Evolutionary conservation across 1,140 invertebrate species (phyloP), one percentile per base, ranked within the genome.

Genomic region (Saccostrea glomerata): DNA sequence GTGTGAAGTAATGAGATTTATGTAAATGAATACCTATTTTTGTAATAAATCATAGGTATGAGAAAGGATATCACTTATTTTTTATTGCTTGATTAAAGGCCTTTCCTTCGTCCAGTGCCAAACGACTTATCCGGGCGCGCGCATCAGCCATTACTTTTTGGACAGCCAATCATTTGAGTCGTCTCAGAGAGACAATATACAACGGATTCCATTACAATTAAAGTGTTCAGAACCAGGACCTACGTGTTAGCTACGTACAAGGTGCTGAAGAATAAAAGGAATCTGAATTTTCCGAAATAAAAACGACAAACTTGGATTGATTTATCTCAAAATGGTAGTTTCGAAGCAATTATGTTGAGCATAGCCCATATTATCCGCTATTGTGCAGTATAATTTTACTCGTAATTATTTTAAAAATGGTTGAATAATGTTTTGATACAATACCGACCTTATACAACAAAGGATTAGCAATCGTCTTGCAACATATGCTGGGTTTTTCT

Each of bases 1-100:
- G 56, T 60, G 55, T 25, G 23, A 54, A 30, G 82, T 88, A 90
- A 90, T 88, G 89, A 86, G 89, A 85, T 90, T 90, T 90, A 90
- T 90, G 89, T 87, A 90, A 90, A 90, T 84, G 63, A 86, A 90
- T 87, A 90, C 87, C 87, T 90, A 90, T 90, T 90, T 90, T 86
- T 86, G 70, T 70, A 63, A 88, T 90, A 90, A 90, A 90, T 90
- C 89, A 90, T 90, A 90, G 84, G 66, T 88, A 88, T 58, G 85
- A 58, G 55, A 66, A 88, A 88, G 63, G 87, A 84, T 88, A 88
- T 87, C 87, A 77, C 86, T 88, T 86, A 84, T 47, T 73, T 88
- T 90, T 88, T 86, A 90, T 86, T 70, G 40, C 85, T 86, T 90
- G 89, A 90, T 90, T 90, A 88, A 83, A 83, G 89, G 89, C 82